A percentile compares a stretch with the other conserved stretches of the same genome.
Conservation (phyloP, 2,888 invertebrate genomes). For the Chrysina gloriosa region DNA sequence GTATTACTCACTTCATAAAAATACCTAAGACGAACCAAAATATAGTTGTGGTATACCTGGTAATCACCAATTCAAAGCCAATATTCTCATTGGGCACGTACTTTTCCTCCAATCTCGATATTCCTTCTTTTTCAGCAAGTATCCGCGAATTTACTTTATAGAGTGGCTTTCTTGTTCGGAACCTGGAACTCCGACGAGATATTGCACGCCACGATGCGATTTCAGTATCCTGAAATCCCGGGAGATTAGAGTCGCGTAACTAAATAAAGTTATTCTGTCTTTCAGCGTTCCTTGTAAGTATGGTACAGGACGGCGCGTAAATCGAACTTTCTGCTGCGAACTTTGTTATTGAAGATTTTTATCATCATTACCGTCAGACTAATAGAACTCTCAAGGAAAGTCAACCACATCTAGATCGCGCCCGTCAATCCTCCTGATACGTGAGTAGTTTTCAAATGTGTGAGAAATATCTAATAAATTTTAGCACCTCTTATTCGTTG, state of each 20-base stretch:
- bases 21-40: too few relatives aligned
- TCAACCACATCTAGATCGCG: conserved; percentile 22
- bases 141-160: conserved; percentile 31
- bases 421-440: not conserved
- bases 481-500: too few relatives aligned
- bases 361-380: conserved; percentile 35
- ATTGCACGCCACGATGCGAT: conserved; percentile 39
- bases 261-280: conserved; percentile 44
- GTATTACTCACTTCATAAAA: too few relatives aligned
- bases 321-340: conserved; percentile 17
- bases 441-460: conserved; percentile 24
- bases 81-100: not conserved
- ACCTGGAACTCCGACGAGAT: conserved; percentile 35
- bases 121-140: conserved; percentile 4
- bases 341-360: too few relatives aligned
- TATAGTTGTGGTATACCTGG: too few relatives aligned
- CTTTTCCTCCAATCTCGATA: not conserved
- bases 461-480: too few relatives aligned
- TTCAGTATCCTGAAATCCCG: conserved; percentile 37
- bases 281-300: conserved; percentile 41
- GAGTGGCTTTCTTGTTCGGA: conserved; percentile 35
- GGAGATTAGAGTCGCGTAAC: conserved; percentile 43
- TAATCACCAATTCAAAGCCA: not conserved
- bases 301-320: conserved; percentile 34
- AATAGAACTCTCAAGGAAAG: conserved; percentile 30